Conservation (phyloP, 1,140 invertebrate species). For the Leptoteleia sp. region DNA sequence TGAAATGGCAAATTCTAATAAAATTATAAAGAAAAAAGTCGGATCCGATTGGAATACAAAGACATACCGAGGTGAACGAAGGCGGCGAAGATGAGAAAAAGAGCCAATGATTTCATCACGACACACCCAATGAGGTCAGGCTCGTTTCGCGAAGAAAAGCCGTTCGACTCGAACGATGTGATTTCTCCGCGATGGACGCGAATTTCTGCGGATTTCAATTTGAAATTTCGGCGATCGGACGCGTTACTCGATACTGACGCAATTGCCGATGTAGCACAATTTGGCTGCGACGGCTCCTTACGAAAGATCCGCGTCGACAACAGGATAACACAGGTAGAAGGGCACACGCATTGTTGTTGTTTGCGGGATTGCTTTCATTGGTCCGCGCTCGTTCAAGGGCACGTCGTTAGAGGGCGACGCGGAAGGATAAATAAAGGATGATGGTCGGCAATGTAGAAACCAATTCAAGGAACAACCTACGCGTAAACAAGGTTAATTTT, state of each 20-base stretch:
- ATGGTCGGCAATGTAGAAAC: constrained; percentile 1
- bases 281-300: constrained; percentile 16
- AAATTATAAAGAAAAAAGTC: no score
- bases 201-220: neutral
- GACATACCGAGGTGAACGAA: constrained; percentile 44
- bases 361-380: constrained; percentile 1
- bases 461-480: no score
- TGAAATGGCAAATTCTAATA: no score
- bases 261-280: constrained; percentile 3
- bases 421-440: neutral
- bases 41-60: neutral
- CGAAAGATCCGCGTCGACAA: constrained; percentile 5
- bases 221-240: neutral
- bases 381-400: neutral
- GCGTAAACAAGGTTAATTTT: no score
- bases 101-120: constrained; percentile 52
- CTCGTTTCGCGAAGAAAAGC: constrained; percentile 12
- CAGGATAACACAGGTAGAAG: constrained; percentile 13
- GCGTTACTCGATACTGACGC: neutral
- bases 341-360: constrained; percentile 23
- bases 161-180: neutral
- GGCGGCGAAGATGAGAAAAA: constrained; percentile 36
- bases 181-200: constrained; percentile 7
- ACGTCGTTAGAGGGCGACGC: constrained; percentile 1
- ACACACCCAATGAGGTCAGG: constrained; percentile 54